Conservation (phyloP, 2,888 invertebrate genomes). For the Mesoligia furuncula region DNA sequence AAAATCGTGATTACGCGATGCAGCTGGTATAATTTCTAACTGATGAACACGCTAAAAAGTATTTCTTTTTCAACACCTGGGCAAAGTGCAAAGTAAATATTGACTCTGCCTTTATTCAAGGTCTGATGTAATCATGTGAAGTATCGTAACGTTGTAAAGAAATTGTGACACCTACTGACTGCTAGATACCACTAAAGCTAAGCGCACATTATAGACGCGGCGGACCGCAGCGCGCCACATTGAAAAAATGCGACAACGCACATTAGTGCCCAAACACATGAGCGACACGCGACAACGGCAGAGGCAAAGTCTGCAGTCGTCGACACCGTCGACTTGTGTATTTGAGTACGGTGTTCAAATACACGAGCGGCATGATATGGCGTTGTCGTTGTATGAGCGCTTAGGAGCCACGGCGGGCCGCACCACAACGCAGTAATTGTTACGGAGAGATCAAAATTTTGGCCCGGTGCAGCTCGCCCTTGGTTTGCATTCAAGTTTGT, state of each 20-base stretch:
- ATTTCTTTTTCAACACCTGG: conserved; percentile 8
- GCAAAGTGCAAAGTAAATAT: conserved; percentile 28
- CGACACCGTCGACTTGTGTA: neutral
- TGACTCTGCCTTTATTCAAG: conserved; percentile 26
- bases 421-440: neutral
- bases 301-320: no score
- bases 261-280: neutral
- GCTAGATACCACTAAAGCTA: neutral
- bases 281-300: no score
- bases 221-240: neutral
- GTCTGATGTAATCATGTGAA: neutral
- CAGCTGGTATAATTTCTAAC: neutral
- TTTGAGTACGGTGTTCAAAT: neutral
- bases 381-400: neutral
- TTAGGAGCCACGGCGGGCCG: neutral
- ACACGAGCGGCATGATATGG: neutral
- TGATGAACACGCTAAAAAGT: neutral
- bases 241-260: neutral
- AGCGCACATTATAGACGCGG: neutral
- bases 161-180: conserved; percentile 16
- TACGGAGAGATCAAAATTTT: neutral
- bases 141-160: conserved; percentile 11
- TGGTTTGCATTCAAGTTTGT: neutral
- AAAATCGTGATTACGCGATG: neutral
- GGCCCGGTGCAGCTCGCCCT: neutral